Base-by-base conservation (phyloP, 1,140 invertebrate genomes). In the Eurosta solidaginis region DNA sequence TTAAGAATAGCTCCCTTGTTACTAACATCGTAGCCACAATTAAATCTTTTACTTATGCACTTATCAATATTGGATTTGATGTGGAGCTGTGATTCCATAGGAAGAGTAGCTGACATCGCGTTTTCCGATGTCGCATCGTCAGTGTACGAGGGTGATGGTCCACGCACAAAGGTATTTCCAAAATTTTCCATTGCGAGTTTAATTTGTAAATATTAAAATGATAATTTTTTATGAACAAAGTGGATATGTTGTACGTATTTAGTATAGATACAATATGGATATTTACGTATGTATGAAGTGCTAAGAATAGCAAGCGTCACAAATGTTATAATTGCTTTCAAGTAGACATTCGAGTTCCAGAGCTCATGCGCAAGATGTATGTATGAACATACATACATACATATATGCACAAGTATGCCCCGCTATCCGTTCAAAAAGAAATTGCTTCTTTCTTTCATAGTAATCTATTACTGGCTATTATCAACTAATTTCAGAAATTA, bases 81-180 rank as follows among this genome's bases (percentile, higher is more conserved):
- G 25, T 44, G 33, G 4, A 36, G 29, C 7, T 59, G 33, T 10
- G 76, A 29, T 68, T 79, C 84, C 59, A 86, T 84, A 3, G 85
- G 85, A 27, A 86, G 68, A 0, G 85, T 84, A 1, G 80, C 68
- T 1, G 84, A 84, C 25, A 85, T 77, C 6, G 79, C 85, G 27
- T 85, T 83, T 74, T 87, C 85, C 7, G 85, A 87, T 45, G 84
- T 81, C 3, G 80, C 81, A 68, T 87, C 85, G 27, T 87, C 85
- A 9, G 85, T 87, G 25, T 85, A 87, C 0, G 85, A 87, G 12
- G 85, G 85, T 7, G 85, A 87, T 1, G 85, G 84, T 0, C 85
- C 85, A 25, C 85, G 80, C 12, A 87, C 77, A 68, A 87, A 87
- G 25, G 84, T 85, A 68, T 87, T 87, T 80, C 84, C 85, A 63